Percentiles rank a stretch among this genome's conserved stretches.
These are phyloP conservation scores for Crocodylus rhombifer DNA, from an alignment of 2,797 vertebrate species.

Conservation along the genomic window DNA sequence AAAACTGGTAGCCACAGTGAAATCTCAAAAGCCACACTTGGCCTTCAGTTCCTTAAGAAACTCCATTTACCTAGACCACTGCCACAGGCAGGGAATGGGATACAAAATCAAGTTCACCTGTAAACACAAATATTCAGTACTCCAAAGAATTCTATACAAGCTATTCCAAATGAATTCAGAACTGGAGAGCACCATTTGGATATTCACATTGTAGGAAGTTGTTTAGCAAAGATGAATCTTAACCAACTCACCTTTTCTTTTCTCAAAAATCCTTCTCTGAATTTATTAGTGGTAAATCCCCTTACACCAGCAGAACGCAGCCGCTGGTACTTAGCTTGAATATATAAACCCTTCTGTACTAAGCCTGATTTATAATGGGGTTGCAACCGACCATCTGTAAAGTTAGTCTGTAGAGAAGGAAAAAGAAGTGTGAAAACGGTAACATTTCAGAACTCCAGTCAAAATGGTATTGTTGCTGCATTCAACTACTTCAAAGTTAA, in stretches of 20 bases:
- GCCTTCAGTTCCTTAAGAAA: not conserved
- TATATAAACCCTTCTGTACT: slow-evolving; percentile 81
- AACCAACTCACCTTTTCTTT: slow-evolving; percentile 81
- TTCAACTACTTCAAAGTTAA: not conserved
- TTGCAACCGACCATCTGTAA: slow-evolving; percentile 74
- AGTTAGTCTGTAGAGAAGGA: slow-evolving; percentile 71
- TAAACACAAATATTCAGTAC: not conserved
- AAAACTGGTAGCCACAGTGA: not conserved
- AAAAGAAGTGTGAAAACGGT: not conserved
- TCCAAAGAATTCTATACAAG: not conserved
- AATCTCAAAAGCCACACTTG: not conserved
- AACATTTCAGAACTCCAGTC: slow-evolving; percentile 18
- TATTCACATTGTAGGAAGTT: slow-evolving; percentile 38
- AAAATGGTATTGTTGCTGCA: not conserved
- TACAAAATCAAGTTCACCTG: not conserved
- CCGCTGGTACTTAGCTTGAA: slow-evolving; percentile 84
- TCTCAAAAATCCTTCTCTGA: slow-evolving; percentile 79
- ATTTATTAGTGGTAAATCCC: slow-evolving; percentile 82
- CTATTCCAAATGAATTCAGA: slow-evolving; percentile 8
- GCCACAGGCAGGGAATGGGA: not conserved
- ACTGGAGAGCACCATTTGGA: not conserved
- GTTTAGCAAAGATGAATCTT: slow-evolving; percentile 55
- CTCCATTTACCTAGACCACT: not conserved
- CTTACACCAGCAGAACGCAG: slow-evolving; percentile 80
- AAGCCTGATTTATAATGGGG: slow-evolving; percentile 78